These are phyloP conservation scores for Troides helena DNA, from an alignment of 2,888 invertebrate species.

Conservation along the genomic window DNA sequence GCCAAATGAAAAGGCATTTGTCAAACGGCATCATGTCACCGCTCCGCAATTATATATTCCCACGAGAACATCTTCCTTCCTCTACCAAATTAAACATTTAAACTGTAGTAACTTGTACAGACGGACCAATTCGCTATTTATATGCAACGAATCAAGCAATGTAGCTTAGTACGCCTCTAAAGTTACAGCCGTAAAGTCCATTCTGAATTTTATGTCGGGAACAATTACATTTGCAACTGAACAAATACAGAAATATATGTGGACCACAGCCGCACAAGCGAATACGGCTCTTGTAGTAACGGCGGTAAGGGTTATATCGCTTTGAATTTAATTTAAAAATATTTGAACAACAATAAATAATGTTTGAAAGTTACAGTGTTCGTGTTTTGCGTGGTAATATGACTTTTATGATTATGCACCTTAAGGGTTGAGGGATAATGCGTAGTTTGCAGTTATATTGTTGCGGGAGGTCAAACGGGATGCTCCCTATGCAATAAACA, in stretches of 20 bases:
- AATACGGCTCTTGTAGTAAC: not conserved
- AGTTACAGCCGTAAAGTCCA: not conserved
- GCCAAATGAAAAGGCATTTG: slow-evolving; percentile 13
- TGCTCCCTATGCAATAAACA: slow-evolving; percentile 55
- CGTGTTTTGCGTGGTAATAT: slow-evolving; percentile 9
- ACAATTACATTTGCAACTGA: not conserved
- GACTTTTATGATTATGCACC: slow-evolving; percentile 7
- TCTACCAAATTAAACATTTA: not conserved
- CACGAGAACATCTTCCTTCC: slow-evolving; percentile 1
- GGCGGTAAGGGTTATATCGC: not conserved
- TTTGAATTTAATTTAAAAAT: not conserved
- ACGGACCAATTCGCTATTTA: not conserved
- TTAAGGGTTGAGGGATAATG: slow-evolving; percentile 20
- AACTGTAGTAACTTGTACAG: not conserved
- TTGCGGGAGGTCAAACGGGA: slow-evolving; percentile 35
- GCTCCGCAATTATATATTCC: slow-evolving; percentile 8
- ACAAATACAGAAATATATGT: slow-evolving; percentile 4
- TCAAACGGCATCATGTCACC: slow-evolving; percentile 20
- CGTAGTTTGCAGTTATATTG: slow-evolving; percentile 6
- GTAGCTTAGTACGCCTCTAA: not conserved
- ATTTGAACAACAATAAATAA: slow-evolving; percentile 2
- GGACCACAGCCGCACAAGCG: not conserved
- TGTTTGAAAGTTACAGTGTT: slow-evolving; percentile 4
- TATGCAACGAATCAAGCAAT: slow-evolving; percentile 2
- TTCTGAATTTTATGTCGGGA: not conserved